A percentile compares a stretch with the other conserved stretches of the same genome.
These are phyloP conservation scores for Willowsia nigromaculata DNA, from an alignment of 2,888 invertebrate species.

Conservation along the genomic window DNA sequence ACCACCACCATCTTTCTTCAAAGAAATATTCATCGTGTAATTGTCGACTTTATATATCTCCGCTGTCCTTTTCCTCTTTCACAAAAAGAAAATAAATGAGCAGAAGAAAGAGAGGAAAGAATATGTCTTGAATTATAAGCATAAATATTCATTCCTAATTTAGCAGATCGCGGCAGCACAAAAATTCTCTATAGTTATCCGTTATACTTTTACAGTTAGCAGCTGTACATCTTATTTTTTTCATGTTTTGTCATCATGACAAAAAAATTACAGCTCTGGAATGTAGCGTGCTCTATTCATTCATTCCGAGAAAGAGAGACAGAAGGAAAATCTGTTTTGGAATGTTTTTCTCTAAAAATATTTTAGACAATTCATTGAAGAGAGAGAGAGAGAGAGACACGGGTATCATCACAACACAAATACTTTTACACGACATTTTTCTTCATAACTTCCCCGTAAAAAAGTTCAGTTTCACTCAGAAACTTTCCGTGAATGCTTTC, in stretches of 20 bases:
- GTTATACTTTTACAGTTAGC: background rate
- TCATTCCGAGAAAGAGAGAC: background rate
- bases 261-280: slow-evolving; percentile 60
- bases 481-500: no score
- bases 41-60: background rate
- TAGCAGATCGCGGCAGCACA: slow-evolving; percentile 33
- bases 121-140: background rate
- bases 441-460: no score
- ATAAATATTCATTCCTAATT: slow-evolving; percentile 47
- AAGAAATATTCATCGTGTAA: background rate
- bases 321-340: background rate
- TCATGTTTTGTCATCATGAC: slow-evolving; percentile 45
- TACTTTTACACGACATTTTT: background rate
- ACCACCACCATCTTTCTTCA: background rate
- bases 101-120: background rate
- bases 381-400: background rate
- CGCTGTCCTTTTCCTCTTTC: background rate
- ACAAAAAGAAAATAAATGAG: background rate
- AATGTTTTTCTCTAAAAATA: background rate
- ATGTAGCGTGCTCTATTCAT: background rate
- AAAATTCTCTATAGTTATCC: background rate
- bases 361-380: background rate
- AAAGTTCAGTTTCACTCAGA: no score
- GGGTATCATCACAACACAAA: background rate
- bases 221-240: background rate